Conservation (phyloP, 2,113 vertebrate species). For the Cygnus buccinator region DNA sequence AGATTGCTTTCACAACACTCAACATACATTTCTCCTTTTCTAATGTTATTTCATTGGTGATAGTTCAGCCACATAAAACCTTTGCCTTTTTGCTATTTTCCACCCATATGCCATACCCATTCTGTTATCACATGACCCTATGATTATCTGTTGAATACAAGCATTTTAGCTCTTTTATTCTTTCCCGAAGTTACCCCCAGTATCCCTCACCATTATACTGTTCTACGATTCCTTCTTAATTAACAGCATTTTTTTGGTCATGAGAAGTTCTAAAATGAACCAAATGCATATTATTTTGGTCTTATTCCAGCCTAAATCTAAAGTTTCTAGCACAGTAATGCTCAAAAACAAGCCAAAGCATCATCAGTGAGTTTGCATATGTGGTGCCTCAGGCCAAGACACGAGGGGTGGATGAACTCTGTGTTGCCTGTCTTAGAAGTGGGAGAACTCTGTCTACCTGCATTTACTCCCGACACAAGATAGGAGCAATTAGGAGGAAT, state of each 20-base stretch:
- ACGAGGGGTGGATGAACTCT: neutral
- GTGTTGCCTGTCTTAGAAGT: neutral
- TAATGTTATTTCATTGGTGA: neutral
- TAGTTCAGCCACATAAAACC: neutral
- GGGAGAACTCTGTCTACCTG: neutral
- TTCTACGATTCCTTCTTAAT: neutral
- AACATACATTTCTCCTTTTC: neutral
- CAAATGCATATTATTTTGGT: neutral
- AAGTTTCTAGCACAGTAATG: neutral
- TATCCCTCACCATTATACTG: neutral
- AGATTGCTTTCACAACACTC: neutral
- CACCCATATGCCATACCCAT: neutral
- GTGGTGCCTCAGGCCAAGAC: neutral
- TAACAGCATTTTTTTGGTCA: neutral
- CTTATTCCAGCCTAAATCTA: neutral
- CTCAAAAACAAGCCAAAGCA: neutral
- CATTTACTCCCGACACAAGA: neutral
- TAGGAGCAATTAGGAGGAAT: neutral
- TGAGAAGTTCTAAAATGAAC: neutral
- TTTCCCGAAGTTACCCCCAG: neutral
- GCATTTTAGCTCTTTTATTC: neutral
- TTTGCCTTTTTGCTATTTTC: neutral
- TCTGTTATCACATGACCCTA: neutral
- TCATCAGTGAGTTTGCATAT: neutral
- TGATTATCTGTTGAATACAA: neutral